Evolutionary conservation across 2,113 vertebrate genomes (phyloP).

Genomic region (Willisornis vidua): DNA sequence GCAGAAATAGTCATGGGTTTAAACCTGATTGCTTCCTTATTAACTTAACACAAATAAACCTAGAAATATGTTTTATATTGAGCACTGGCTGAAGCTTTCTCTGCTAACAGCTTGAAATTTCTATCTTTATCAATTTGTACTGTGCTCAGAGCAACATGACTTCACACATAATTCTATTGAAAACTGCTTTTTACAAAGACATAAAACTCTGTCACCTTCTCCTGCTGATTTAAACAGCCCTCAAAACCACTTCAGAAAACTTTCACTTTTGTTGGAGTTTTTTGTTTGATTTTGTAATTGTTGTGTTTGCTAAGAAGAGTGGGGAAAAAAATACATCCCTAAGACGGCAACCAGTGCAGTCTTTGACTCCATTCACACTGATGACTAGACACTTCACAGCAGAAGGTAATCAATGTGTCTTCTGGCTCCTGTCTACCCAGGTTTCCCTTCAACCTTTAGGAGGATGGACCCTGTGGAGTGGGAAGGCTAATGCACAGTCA

Average conservation of each 20-base stretch:
- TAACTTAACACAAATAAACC: neutral
- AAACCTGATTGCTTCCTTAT: neutral
- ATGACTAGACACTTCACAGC: neutral
- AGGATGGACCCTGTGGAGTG: neutral
- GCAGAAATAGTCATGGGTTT: neutral
- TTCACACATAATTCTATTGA: neutral
- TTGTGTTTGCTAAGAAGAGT: neutral
- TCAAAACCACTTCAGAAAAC: rapidly evolving
- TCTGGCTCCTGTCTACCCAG: neutral
- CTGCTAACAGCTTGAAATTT: neutral
- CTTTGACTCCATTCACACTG: neutral
- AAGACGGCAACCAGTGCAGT: neutral
- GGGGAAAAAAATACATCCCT: neutral
- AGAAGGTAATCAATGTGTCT: neutral
- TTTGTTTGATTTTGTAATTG: neutral
- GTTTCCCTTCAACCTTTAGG: neutral
- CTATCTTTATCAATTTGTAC: neutral
- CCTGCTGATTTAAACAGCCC: neutral
- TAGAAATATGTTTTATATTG: neutral
- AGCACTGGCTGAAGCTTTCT: neutral
- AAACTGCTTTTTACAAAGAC: neutral
- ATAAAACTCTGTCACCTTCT: neutral
- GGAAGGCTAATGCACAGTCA: neutral
- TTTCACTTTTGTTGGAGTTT: neutral
- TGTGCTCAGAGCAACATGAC: neutral